Evolutionary conservation across 1,140 invertebrate genomes (phyloP).

Genomic region (Euborellia annulipes): DNA sequence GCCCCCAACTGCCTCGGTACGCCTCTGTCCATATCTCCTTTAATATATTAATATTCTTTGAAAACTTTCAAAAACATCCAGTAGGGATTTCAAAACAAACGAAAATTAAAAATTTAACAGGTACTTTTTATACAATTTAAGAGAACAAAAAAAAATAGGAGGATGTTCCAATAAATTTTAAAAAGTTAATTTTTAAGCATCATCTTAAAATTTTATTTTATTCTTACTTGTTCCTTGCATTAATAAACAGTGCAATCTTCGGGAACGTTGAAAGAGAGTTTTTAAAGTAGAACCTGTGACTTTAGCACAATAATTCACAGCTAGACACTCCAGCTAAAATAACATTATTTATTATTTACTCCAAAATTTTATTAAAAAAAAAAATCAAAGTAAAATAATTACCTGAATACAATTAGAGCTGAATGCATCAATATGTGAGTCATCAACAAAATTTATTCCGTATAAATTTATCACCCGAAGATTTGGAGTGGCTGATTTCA

Average conservation of each 20-base stretch:
- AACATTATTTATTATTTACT: slow-evolving; percentile 3
- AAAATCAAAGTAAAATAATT: too few relatives aligned
- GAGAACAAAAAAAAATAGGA: too few relatives aligned
- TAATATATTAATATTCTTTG: too few relatives aligned
- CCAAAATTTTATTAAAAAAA: background rate
- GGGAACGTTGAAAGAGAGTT: slow-evolving; percentile 82
- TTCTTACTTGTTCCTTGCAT: slow-evolving; percentile 89
- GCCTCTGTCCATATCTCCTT: too few relatives aligned
- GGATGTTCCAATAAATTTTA: too few relatives aligned
- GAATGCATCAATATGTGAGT: slow-evolving; percentile 97
- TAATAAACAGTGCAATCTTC: slow-evolving; percentile 77
- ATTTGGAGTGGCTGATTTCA: slow-evolving; percentile 93
- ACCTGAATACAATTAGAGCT: slow-evolving; percentile 82
- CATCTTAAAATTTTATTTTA: too few relatives aligned
- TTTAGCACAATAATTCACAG: slow-evolving; percentile 92
- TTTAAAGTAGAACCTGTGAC: slow-evolving; percentile 95
- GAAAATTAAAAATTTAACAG: too few relatives aligned
- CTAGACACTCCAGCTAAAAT: slow-evolving; percentile 84
- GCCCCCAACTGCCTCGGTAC: too few relatives aligned
- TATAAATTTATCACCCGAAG: slow-evolving; percentile 89
- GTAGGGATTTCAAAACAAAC: too few relatives aligned
- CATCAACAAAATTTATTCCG: slow-evolving; percentile 96
- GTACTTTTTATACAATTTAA: too few relatives aligned
- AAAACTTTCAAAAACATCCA: too few relatives aligned
- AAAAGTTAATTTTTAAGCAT: too few relatives aligned